Base-by-base conservation (phyloP, 2,113 vertebrate species). In the Furnarius figulus region DNA sequence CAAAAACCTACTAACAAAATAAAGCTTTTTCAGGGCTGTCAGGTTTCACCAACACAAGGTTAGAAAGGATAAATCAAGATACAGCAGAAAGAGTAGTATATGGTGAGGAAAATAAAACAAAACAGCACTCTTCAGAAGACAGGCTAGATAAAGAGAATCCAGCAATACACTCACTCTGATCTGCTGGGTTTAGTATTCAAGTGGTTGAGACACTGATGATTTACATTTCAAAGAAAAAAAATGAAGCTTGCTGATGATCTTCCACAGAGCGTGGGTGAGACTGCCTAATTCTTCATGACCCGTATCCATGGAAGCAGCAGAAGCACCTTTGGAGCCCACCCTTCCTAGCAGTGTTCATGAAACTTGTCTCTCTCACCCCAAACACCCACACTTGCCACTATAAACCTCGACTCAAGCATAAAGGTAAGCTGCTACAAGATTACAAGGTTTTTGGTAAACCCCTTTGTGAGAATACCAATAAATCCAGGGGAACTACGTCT, bases 21-120 rank as follows among this genome's bases (percentile, higher is more conserved):
- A 94, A 81, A 94, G 67, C 72, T 62, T 96, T 97, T 83, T 87
- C 94, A 90, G 92, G 92, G 46, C 95, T 96, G 68, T 95, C 81
- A 92, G 68, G 72, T 53, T 59, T 85, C 83, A 94, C 71, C 79
- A 16, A 74, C 87, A 75, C 63, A 93, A 95, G 28, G 88, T 82
- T 90, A 83, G 50, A 87, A 80, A 85, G 85, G 73, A 95, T 90
- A 96, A 97, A 93, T 94, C 85, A 95, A 53, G 72, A 66, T 65
- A 83, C 47, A 81, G 58, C 50, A 56, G 70, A 42, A 90, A 81
- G 53, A 82, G 30, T n/a, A 82, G n/a, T 63, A 28, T 59, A 20
- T 8, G 16, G 28, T 31, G 21, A 59, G 44, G n/a, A 85, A 93
- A 92, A 87, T 37, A 75, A 86, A 94, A 84, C 37, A 89, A 72